phyloP scores from a whole-genome alignment of 2,888 invertebrate genomes.

The Lypha dubia region DNA sequence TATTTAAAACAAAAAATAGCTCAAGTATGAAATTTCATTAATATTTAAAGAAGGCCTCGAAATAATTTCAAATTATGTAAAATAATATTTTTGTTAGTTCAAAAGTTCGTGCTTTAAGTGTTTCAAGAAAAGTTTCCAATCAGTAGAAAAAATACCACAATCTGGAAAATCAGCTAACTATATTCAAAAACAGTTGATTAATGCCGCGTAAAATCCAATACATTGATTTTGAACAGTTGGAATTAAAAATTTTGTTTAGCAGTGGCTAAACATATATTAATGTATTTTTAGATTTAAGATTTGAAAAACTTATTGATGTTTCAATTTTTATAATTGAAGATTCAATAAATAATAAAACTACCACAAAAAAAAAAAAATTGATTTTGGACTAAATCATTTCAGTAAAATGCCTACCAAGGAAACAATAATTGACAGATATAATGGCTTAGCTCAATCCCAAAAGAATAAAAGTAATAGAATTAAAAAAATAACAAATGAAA shows the following conservation, averaged over 20 bases:
- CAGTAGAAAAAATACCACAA: not conserved
- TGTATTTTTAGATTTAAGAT: no score
- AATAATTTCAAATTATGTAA: not conserved
- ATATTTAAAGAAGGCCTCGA: not conserved
- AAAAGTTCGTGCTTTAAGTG: no score
- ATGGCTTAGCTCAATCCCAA: not conserved
- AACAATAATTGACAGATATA: not conserved
- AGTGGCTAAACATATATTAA: no score
- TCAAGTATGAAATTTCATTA: no score
- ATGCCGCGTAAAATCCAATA: slow-evolving; percentile 13
- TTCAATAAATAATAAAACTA: no score
- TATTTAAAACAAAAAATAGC: no score
- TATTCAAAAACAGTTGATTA: slow-evolving; percentile 8
- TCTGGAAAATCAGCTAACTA: slow-evolving; percentile 7
- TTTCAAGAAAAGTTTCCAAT: not conserved
- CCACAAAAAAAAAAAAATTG: no score
- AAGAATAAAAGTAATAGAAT: not conserved
- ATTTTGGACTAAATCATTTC: slow-evolving; percentile 21
- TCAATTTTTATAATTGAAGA: no score
- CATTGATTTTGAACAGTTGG: no score
- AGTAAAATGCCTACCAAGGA: slow-evolving; percentile 25
- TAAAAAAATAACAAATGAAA: slow-evolving; percentile 12
- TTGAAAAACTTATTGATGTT: no score
- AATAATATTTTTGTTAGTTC: not conserved
- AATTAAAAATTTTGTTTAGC: no score